phyloP scores from a whole-genome alignment of 2,888 invertebrate genomes.

The Trachelus iudaicus region DNA sequence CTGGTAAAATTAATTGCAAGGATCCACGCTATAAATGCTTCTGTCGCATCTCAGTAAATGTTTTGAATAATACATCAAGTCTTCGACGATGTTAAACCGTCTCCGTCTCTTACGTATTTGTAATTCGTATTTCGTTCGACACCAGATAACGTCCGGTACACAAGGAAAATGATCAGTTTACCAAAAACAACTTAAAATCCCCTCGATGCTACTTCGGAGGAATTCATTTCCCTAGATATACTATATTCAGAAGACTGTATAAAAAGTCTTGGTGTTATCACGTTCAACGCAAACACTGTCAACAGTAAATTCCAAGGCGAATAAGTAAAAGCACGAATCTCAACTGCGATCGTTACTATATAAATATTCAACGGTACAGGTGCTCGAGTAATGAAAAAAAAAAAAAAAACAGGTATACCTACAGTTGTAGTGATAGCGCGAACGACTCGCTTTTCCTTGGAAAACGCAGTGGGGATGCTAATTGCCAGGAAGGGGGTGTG shows the following conservation, averaged over 20 bases:
- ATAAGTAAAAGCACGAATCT: not conserved
- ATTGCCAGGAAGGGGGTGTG: not conserved
- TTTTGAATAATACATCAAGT: not conserved
- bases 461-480: not conserved
- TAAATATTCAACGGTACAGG: not conserved
- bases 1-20: not conserved
- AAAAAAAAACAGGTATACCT: not conserved
- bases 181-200: not conserved
- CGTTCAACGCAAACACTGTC: not conserved
- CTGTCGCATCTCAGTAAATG: not conserved
- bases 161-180: not conserved
- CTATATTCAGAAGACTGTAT: not conserved
- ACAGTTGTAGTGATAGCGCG: not conserved
- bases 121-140: not conserved
- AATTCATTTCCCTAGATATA: not conserved
- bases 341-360: not conserved
- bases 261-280: not conserved
- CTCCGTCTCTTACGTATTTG: not conserved
- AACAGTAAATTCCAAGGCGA: not conserved
- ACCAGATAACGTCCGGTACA: not conserved
- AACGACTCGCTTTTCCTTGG: not conserved
- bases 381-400: not conserved
- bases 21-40: not conserved
- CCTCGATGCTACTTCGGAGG: not conserved
- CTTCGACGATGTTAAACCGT: not conserved